Evolutionary conservation across 1,140 invertebrate genomes (phyloP).

Genomic region (Helicoverpa armigera): DNA sequence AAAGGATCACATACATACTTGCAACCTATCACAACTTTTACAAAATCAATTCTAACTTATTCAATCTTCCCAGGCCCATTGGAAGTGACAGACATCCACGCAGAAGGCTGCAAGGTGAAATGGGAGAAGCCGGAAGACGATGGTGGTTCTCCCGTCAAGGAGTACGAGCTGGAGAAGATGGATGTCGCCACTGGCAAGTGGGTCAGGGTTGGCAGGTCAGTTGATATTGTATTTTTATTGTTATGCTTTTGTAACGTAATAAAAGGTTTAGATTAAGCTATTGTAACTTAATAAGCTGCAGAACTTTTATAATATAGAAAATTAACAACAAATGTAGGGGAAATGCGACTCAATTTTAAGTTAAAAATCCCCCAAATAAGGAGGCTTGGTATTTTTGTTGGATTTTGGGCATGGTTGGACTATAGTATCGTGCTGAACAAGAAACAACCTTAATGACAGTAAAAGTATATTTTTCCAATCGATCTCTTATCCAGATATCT

Average conservation of each 20-base stretch:
- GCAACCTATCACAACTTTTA: background rate
- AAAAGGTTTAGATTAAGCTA: no score
- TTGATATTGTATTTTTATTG: background rate
- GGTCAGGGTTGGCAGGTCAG: constrained; percentile 92
- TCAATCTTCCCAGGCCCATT: constrained; percentile 89
- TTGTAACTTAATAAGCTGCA: no score
- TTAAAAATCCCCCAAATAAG: no score
- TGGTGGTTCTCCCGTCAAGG: constrained; percentile 96
- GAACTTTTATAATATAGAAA: no score
- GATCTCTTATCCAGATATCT: no score
- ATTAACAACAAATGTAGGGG: no score
- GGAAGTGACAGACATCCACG: constrained; percentile 94
- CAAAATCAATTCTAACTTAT: background rate
- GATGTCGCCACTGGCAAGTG: constrained; percentile 96
- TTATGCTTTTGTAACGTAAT: background rate
- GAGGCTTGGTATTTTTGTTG: no score
- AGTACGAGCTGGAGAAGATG: constrained; percentile 98
- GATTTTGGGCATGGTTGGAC: background rate
- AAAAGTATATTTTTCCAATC: no score
- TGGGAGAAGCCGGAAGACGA: constrained; percentile 98
- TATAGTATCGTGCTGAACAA: no score
- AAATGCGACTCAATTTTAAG: no score
- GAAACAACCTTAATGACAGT: no score
- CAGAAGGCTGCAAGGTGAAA: constrained; percentile 94
- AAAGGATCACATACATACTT: background rate